phyloP scores from a whole-genome alignment of 2,888 invertebrate genomes.

The Lasioglossum vierecki region DNA sequence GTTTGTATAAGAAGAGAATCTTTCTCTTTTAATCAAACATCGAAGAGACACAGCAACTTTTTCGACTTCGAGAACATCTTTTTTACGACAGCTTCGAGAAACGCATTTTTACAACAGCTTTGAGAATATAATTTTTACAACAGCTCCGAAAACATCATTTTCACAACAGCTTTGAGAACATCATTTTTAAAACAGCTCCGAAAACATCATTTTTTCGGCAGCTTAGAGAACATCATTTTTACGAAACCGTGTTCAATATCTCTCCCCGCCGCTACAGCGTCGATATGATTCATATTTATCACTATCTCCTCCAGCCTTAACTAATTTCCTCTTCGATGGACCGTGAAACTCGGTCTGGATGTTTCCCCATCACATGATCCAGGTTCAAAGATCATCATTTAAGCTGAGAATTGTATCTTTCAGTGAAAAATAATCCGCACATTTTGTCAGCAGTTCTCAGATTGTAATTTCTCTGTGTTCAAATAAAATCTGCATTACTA shows the following conservation, averaged over 20 bases:
- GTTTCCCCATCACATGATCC: neutral
- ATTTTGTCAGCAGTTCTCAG: neutral
- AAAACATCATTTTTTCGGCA: too few species aligned
- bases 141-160: too few species aligned
- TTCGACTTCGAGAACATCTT: neutral
- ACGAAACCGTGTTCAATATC: neutral
- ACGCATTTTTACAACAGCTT: too few species aligned
- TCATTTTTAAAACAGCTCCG: too few species aligned
- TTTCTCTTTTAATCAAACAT: neutral
- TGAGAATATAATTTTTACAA: too few species aligned
- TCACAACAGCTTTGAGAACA: neutral
- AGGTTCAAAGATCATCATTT: neutral
- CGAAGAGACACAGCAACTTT: too few species aligned
- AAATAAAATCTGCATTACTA: neutral
- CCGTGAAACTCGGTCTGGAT: neutral
- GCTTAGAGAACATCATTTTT: neutral
- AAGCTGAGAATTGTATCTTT: neutral
- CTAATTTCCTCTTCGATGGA: neutral
- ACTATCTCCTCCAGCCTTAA: neutral
- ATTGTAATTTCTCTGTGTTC: neutral
- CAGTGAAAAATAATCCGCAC: neutral
- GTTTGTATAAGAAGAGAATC: too few species aligned
- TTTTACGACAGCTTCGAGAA: too few species aligned
- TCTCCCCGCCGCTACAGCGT: neutral
- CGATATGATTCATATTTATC: neutral